Evolutionary conservation across 2,797 vertebrate species (phyloP).

Genomic region (Anas flavirostris): DNA sequence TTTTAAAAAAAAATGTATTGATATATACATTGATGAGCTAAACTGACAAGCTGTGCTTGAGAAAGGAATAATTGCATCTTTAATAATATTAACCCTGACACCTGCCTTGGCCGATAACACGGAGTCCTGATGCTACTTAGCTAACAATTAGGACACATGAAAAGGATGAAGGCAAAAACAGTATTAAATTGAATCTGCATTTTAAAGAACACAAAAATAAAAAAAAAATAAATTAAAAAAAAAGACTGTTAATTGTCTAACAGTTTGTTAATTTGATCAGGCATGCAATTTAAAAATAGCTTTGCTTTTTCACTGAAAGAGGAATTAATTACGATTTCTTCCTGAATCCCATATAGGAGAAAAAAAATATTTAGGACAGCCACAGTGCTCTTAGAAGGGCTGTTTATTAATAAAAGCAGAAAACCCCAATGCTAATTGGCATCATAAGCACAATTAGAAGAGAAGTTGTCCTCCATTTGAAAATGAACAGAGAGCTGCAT

Average conservation of each 20-base stretch:
- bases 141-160: constrained; percentile 25
- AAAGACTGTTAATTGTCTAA: constrained; percentile 42
- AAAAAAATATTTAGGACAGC: constrained; percentile 37
- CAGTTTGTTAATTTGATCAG: constrained; percentile 38
- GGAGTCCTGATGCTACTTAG: constrained; percentile 33
- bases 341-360: background rate
- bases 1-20: constrained; percentile 50
- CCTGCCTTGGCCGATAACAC: constrained; percentile 54
- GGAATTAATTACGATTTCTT: constrained; percentile 52
- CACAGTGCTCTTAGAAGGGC: background rate
- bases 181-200: constrained; percentile 21
- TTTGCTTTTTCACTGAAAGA: constrained; percentile 56
- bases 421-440: constrained; percentile 26
- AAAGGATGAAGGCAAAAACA: constrained; percentile 2
- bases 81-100: constrained; percentile 70
- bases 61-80: constrained; percentile 61
- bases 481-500: constrained; percentile 23
- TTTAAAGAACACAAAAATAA: constrained; percentile 54
- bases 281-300: constrained; percentile 61
- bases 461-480: constrained; percentile 20
- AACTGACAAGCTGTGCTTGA: constrained; percentile 61
- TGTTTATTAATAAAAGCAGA: constrained; percentile 18
- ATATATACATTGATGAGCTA: constrained; percentile 58
- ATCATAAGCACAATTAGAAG: constrained; percentile 60
- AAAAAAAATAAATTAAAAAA: background rate